Evolutionary conservation across 1,140 invertebrate species (phyloP), one percentile per base, ranked within the genome.

Genomic region (Dendrolimus kikuchii): DNA sequence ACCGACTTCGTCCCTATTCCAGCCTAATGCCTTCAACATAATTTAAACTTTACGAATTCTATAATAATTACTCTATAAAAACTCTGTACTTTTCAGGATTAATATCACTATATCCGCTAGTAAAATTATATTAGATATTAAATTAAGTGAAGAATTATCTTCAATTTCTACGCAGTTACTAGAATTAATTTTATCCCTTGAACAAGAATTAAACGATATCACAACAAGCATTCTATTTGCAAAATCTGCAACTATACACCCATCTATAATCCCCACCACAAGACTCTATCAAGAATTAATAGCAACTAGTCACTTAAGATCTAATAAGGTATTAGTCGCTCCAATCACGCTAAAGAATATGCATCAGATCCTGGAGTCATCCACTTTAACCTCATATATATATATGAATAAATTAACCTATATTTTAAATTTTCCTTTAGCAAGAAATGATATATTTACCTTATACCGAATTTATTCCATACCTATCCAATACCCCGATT

Each of bases 381-480:
- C 62, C 41, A 23, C 52, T 6, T 43, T 71, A 52, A 46, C 57
- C 57, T 7, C 63, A 62, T 46, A 53, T 71, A 0, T 71, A 68
- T 49, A 53, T 49, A n/a, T n/a, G 8, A 53, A 71, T 58, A 51
- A 50, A 50, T 46, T 71, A 48, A 46, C 63, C 4, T 72, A 70
- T 46, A 53, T 67, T 10, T 45, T 73, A 53, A 45, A 65, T 10
- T 70, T 73, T 10, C 60, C 60, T n/a, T 44, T 70, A 6, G 42
- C 68, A 10, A 6, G 64, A 62, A 44, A 50, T 7, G 50, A 64
- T 42, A 40, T 45, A 6, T 53, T 68, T 6, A 59, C 39, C 6
- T n/a, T 68, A 7, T 67, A 64, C 43, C 57, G 66, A 51, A 53
- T 65, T 5, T 65, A 64, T 43, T 63, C 61, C 7, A 63, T 59